Base-by-base conservation (phyloP, 2,888 invertebrate genomes). In the Dolichopus griseipennis region DNA sequence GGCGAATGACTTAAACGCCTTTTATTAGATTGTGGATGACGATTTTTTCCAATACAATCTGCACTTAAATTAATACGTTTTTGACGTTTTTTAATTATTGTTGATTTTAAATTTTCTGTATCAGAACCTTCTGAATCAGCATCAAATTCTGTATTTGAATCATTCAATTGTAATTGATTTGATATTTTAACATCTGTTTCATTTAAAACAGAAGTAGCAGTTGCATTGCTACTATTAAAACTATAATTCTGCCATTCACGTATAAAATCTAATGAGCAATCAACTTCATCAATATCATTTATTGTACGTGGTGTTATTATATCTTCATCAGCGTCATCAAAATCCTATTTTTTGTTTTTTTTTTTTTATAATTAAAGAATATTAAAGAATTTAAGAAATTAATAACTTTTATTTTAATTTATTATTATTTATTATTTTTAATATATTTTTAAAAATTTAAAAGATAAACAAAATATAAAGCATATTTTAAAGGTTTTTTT, bases 81-180 rank as follows among this genome's bases (percentile, higher is more conserved):
- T 63, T 63, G 63, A 63, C 63, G 63, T 15, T 63, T 15, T 63
- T 33, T 63, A 6, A 27, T 18, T 63, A 15, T 27, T 4, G 22
- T 15, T n/a, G 6, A 27, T 15, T 27, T 75, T 68, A 75, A 73
- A 79, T 84, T 73, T 82, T 84, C 82, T 69, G 77, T 76, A 71
- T 85, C 83, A 72, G 82, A 82, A 72, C 81, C 82, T 74, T 87
- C 87, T 65, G 86, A 86, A 75, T 87, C 87, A 41, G 87, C 86
- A 73, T 86, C 86, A 75, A 85, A 86, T 72, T 85, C 85, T 68
- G 78, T 80, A 43, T 78, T 73, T 2, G 77, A 77, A 15, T 77
- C 74, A 20, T 74, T 71, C 41, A 74, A 72, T 22, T 37, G 5
- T 22, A 43, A 65, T n/a, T 43, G 12, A 66, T 61, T 69, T 61